Conservation (phyloP, 2,113 vertebrate genomes). For the Amphiprion ocellaris region DNA sequence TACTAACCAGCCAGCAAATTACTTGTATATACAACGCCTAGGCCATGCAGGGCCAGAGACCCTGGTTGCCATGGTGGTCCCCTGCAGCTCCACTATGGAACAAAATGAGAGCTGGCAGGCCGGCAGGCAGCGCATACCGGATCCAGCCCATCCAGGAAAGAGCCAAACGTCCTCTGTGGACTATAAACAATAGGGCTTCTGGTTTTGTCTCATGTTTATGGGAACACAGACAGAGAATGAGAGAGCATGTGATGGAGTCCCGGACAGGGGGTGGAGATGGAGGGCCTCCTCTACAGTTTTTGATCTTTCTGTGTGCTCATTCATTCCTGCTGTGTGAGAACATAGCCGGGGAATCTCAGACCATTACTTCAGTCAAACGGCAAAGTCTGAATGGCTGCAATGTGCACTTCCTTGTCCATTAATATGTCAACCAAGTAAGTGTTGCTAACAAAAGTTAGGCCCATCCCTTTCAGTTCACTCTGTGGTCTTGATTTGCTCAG, state of each 20-base stretch:
- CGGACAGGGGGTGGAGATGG: constrained; percentile 3
- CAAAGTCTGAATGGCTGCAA: constrained; percentile 18
- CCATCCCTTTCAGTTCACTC: constrained; percentile 7
- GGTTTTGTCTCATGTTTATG: constrained; percentile 69
- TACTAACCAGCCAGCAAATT: constrained; percentile 19
- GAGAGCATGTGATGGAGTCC: constrained; percentile 48
- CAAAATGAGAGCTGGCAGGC: constrained; percentile 48
- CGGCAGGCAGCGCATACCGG: constrained; percentile 62
- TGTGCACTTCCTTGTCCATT: background rate
- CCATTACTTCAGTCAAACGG: constrained; percentile 20
- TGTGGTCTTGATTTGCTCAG: background rate
- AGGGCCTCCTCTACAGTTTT: constrained; percentile 7
- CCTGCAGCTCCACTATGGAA: constrained; percentile 36
- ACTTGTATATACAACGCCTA: constrained; percentile 17
- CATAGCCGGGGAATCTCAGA: constrained; percentile 33
- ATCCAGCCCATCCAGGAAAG: constrained; percentile 78
- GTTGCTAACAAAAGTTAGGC: background rate
- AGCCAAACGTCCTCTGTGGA: constrained; percentile 67
- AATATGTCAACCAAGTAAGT: constrained; percentile 2
- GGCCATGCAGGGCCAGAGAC: background rate
- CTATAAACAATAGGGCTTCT: constrained; percentile 72
- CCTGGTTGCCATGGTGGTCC: constrained; percentile 7
- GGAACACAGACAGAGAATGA: constrained; percentile 47
- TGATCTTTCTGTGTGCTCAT: constrained; percentile 28
- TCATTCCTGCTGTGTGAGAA: constrained; percentile 57